These are phyloP conservation scores for Hippopotamus amphibius DNA, from an alignment of 2,113 vertebrate genomes.

Conservation along the genomic window DNA sequence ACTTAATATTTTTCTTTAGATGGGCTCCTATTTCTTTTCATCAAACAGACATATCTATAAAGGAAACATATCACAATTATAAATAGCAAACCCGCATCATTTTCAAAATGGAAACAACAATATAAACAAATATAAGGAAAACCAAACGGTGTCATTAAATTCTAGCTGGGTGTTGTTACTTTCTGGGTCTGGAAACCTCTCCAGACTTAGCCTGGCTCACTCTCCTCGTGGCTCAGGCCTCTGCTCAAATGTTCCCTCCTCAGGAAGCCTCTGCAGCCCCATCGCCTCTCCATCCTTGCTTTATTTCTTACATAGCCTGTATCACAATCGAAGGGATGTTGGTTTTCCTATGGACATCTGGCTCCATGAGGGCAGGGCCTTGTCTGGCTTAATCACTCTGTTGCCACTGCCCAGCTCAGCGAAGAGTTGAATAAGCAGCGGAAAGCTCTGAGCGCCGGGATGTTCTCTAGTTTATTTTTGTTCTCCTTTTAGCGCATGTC, in stretches of 20 bases:
- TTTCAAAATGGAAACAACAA: conserved; percentile 18
- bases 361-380: fast-evolving
- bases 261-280: background rate
- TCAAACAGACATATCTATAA: conserved; percentile 30
- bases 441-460: background rate
- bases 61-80: conserved; percentile 1
- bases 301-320: background rate
- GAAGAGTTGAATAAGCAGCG: background rate
- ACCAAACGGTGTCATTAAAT: background rate
- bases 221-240: background rate
- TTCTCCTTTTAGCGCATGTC: background rate
- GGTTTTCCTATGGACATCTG: background rate
- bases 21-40: conserved; percentile 55
- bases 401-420: background rate
- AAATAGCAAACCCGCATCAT: background rate
- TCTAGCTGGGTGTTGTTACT: background rate
- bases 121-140: background rate
- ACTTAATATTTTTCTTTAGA: conserved; percentile 47
- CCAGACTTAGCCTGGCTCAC: background rate
- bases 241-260: background rate
- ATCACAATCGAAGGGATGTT: background rate
- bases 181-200: background rate
- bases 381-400: background rate
- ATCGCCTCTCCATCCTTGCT: background rate
- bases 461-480: background rate